Evolutionary conservation across 2,797 vertebrate species (phyloP).

Genomic region (Masticophis lateralis): DNA sequence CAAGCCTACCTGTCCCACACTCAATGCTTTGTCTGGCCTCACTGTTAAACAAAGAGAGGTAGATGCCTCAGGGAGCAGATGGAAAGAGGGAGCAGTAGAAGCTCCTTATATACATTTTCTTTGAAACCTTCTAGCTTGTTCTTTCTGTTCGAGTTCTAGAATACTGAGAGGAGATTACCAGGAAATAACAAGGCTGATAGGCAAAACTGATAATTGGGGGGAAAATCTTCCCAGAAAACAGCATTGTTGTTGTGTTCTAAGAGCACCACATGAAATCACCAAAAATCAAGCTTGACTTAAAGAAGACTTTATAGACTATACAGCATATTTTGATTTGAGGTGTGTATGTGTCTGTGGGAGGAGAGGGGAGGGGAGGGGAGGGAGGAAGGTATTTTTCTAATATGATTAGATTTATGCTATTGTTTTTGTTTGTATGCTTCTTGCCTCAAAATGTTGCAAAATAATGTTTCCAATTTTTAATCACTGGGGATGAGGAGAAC

Average conservation of each 20-base stretch:
- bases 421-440: not conserved
- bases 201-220: not conserved
- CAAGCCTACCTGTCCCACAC: not conserved
- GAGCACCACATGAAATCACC: not conserved
- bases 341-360: not conserved
- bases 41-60: not conserved
- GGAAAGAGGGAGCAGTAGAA: not conserved
- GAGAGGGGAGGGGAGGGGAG: too few relatives aligned
- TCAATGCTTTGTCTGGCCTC: not conserved
- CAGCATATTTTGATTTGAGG: not conserved
- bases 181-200: not conserved
- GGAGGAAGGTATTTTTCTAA: not conserved
- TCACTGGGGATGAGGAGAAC: not conserved
- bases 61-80: not conserved
- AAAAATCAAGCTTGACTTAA: not conserved
- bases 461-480: not conserved
- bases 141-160: not conserved
- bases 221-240: not conserved
- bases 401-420: not conserved
- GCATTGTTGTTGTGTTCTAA: not conserved
- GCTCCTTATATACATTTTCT: not conserved
- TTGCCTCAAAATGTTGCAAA: not conserved
- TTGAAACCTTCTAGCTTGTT: not conserved
- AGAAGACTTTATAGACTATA: not conserved
- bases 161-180: not conserved